Evolutionary conservation across 2,888 invertebrate genomes (phyloP), one percentile per base, ranked within the genome.

Genomic region (Mesodorylaimus sp.): DNA sequence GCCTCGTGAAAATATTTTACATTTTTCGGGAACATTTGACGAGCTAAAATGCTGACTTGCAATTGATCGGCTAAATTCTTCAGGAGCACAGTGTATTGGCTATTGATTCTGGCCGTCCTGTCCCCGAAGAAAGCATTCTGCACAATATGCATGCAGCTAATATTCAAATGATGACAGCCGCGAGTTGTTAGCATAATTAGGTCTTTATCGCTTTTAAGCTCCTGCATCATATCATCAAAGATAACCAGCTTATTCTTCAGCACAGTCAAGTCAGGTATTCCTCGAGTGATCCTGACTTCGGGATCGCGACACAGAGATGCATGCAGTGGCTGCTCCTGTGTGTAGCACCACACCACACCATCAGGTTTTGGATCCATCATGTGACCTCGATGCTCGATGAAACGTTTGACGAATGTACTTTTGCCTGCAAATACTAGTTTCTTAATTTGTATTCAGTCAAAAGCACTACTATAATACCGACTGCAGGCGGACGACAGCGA

Each of bases 191-290:
- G 32, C n/a, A 29, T 3, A 10, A 41, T 27, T 7, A 50, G 7
- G 2, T 36, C 19, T 47, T 29, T 38, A 43, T 50, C 41, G n/a
- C 36, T 45, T 28, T 29, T 26, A 3, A 32, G 16, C 21, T 50
- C 45, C 7, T 46, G 32, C 45, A 47, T 50, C 23, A 50, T 21
- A 45, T 47, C 50, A 32, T 50, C 50, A 5, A 50, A 5, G 2
- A 50, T 24, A 5, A 44, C 10, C 10, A 50, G 36, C 26, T 25
- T 29, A n/a, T 3, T 32, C 2, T 27, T 19, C 23, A 45, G 7
- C 21, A 24, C n/a, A 45, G 29, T 36, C 21, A 46, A 48, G 19
- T 37, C 26, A 43, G 50, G 49, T 26, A 48, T 24, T 19, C 49
- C 49, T 24, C 47, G 19, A 16, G 10, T 27, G 5, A 48, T n/a